Conservation (phyloP, 2,113 vertebrate genomes). For the Amblyornis subalaris region DNA sequence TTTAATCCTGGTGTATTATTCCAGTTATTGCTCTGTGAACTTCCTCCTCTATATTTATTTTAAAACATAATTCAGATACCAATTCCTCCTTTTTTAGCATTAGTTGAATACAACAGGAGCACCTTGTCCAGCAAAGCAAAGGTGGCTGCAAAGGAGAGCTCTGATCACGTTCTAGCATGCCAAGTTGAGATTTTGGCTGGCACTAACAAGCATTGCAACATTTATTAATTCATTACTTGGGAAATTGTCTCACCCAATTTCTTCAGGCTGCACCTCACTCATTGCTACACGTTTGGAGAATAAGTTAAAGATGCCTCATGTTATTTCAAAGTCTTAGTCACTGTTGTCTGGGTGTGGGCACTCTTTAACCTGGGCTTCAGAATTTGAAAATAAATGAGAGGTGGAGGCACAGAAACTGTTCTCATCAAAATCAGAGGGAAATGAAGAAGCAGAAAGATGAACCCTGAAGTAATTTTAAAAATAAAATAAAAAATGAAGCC, state of each 20-base stretch:
- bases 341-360: slow-evolving; percentile 47
- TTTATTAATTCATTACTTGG: slow-evolving; percentile 65
- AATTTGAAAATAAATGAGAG: slow-evolving; percentile 47
- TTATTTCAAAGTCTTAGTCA: slow-evolving; percentile 60
- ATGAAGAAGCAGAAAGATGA: slow-evolving; percentile 8
- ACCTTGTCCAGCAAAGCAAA: neutral
- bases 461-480: neutral
- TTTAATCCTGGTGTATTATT: neutral
- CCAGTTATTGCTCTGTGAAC: neutral
- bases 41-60: neutral
- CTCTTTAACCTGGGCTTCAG: slow-evolving; percentile 12
- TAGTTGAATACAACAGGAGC: neutral
- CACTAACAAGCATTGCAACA: slow-evolving; percentile 15
- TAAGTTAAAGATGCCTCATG: slow-evolving; percentile 46
- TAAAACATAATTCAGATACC: neutral
- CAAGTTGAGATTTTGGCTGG: slow-evolving; percentile 40
- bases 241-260: slow-evolving; percentile 67
- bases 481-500: neutral
- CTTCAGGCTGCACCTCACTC: slow-evolving; percentile 61
- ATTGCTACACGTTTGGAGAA: slow-evolving; percentile 55
- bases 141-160: neutral
- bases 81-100: neutral
- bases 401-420: neutral
- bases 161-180: slow-evolving; percentile 56
- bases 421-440: neutral